phyloP scores from a whole-genome alignment of 1,140 invertebrate genomes.

The Dryas iulia region DNA sequence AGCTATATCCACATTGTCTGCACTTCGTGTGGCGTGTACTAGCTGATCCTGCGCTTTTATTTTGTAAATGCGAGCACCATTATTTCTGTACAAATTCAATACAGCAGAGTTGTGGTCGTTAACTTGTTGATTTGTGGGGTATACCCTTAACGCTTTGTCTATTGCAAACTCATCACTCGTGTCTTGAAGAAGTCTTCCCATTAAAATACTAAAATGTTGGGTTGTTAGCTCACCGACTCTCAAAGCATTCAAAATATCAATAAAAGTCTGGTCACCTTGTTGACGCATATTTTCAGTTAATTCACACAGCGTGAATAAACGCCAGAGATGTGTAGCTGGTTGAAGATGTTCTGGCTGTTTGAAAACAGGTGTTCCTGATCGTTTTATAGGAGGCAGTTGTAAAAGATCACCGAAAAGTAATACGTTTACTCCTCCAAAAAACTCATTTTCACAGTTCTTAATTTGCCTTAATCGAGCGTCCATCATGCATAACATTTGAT shows the following conservation, averaged over 20 bases:
- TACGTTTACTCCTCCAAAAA: no score
- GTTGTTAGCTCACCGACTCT: no score
- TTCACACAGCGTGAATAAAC: conserved; percentile 6
- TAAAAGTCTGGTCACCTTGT: no score
- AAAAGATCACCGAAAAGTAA: conserved; percentile 9
- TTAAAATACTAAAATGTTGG: conserved; percentile 6
- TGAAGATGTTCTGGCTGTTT: conserved; percentile 4
- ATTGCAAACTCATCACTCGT: conserved; percentile 8
- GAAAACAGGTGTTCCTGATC: background rate
- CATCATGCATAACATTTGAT: no score
- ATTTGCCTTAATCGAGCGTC: no score
- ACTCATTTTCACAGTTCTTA: no score
- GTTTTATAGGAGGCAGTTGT: conserved; percentile 7
- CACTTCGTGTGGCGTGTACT: conserved; percentile 30
- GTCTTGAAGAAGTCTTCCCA: conserved; percentile 7
- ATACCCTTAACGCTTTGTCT: no score
- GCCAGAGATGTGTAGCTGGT: conserved; percentile 9
- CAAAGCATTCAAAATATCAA: no score
- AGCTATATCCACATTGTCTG: conserved; percentile 36
- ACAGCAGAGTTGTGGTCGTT: no score
- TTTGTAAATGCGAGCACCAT: conserved; percentile 2
- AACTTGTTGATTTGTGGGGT: no score
- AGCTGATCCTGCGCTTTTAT: conserved; percentile 7
- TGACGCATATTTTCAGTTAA: no score
- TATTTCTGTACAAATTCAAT: no score